phyloP scores from a whole-genome alignment of 2,113 vertebrate genomes.

The Phrynosoma blainvillii region DNA sequence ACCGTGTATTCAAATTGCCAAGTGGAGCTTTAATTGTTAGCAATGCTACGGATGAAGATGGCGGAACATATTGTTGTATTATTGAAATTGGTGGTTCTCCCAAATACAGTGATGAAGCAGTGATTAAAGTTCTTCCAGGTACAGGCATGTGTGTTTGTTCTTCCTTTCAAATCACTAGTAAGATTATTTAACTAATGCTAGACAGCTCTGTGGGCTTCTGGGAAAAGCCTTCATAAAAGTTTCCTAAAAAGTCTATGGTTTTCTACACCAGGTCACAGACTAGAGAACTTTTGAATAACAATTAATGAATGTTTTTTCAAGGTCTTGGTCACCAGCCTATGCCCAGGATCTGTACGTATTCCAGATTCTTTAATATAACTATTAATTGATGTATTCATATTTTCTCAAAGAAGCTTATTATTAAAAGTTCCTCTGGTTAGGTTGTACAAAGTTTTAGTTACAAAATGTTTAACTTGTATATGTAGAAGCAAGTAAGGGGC shows the following conservation, averaged over 20 bases:
- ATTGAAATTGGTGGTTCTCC: constrained; percentile 84
- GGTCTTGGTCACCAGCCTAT: background rate
- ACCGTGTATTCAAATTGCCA: constrained; percentile 79
- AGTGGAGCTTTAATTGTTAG: constrained; percentile 86
- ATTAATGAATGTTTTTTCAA: background rate
- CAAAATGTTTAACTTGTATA: background rate
- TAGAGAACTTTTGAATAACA: background rate
- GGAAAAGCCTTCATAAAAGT: background rate
- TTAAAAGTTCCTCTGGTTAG: background rate
- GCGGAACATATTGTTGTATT: constrained; percentile 88
- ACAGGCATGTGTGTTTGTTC: constrained; percentile 26
- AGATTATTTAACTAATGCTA: background rate
- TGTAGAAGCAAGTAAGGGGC: background rate
- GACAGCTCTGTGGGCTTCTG: background rate
- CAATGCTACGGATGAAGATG: constrained; percentile 84
- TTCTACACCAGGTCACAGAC: background rate
- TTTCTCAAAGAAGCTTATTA: background rate
- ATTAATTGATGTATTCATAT: background rate
- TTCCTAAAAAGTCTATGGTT: background rate
- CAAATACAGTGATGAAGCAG: constrained; percentile 91
- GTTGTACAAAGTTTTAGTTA: background rate
- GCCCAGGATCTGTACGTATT: background rate
- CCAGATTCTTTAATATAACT: background rate
- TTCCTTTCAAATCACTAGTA: background rate
- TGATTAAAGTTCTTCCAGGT: constrained; percentile 88